Evolutionary conservation across 37 sponge, comb jelly and placozoan species (phyloP).

Genomic region (Geodia barretti): DNA sequence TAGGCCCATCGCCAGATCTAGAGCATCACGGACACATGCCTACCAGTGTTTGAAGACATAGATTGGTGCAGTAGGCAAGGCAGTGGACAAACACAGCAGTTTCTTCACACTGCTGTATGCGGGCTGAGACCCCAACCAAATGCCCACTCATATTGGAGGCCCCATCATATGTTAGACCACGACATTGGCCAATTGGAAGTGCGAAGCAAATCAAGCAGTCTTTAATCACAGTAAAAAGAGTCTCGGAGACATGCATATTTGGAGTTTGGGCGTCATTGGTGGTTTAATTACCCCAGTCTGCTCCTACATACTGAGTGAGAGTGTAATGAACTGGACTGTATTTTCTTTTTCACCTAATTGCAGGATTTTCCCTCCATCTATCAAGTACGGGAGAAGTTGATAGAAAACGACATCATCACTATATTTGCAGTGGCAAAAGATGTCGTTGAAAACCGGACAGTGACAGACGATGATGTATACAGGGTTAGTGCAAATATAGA

Average conservation of each 20-base stretch:
- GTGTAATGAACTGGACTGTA: background rate
- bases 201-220: slow-evolving; percentile 17
- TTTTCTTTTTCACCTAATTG: background rate
- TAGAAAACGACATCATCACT: background rate
- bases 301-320: too few relatives aligned
- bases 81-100: slow-evolving; percentile 56
- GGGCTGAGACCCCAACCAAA: slow-evolving; percentile 58
- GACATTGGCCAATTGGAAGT: slow-evolving; percentile 40
- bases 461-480: background rate
- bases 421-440: background rate
- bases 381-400: background rate
- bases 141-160: slow-evolving; percentile 51
- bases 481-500: background rate
- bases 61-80: slow-evolving; percentile 60
- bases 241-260: too few relatives aligned
- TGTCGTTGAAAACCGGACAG: too few relatives aligned
- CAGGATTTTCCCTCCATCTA: background rate
- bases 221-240: slow-evolving; percentile 31
- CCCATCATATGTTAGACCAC: slow-evolving; percentile 56
- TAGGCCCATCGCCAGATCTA: slow-evolving; percentile 39
- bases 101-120: slow-evolving; percentile 29
- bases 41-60: slow-evolving; percentile 43
- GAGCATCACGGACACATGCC: slow-evolving; percentile 23
- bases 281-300: too few relatives aligned
- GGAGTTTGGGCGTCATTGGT: too few relatives aligned